Evolutionary conservation across 2,888 invertebrate genomes (phyloP), one percentile per base, ranked within the genome.

Genomic region (Scrobipalpa costella): DNA sequence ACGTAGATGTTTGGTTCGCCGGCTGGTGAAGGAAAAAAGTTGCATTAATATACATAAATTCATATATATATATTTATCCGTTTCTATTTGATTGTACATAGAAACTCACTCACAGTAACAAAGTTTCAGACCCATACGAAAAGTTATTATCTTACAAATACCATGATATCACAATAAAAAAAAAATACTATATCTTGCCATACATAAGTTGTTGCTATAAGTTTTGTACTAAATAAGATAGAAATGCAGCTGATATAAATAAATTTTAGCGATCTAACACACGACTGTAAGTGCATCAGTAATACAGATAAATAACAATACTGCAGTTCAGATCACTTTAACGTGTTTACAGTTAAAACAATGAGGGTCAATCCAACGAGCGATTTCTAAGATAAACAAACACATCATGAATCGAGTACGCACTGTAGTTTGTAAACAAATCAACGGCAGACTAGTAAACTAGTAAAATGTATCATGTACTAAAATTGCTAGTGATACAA

Each of bases 1-100:
- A 96, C 95, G 75, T 94, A 94, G 0, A 96, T 93, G 70, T 94
- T 94, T 2, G 95, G 95, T 71, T 95, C 95, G 17, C 92, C 90
- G 40, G 93, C 93, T 93, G 75, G 11, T 21, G 27, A 21, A 44
- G 15, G 33, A 3, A 50, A 11, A 19, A 21, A 44, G 34, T 21
- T 11, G 63, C 49, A 44, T 3, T 40, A 13, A 13, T 13, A 40
- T 13, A 13, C 5, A 2, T 9, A 3, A 40, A 3, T 40, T 13
- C 40, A 13, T 13, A 1, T n/a, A n/a, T n/a, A n/a, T n/a, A n/a
- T n/a, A n/a, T n/a, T n/a, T n/a, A n/a, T n/a, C n/a, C n/a, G n/a
- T n/a, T n/a, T n/a, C n/a, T n/a, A n/a, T n/a, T n/a, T n/a, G n/a
- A n/a, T n/a, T n/a, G n/a, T n/a, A n/a, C 13, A 40, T 40, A 13